These are phyloP conservation scores for Drosophila melanogaster DNA, from an alignment of 1,140 invertebrate genomes.

Conservation along the genomic window Release_6_plus_ISO1_MT NT_033777.3:6983001-6983500, in stretches of 20 bases:
- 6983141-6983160: slow-evolving; percentile 64
- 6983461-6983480: slow-evolving; percentile 1
- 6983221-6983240: slow-evolving; percentile 5
- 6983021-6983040: slow-evolving; percentile 11
- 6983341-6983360: slow-evolving; percentile 40
- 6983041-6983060: slow-evolving; percentile 11
- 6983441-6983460: slow-evolving; percentile 24
- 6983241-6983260: slow-evolving; percentile 3
- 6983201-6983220: slow-evolving; percentile 15
- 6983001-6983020: slow-evolving; percentile 37
- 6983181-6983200: slow-evolving; percentile 49
- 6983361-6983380: slow-evolving; percentile 51
- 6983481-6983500: slow-evolving; percentile 1
- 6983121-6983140: slow-evolving; percentile 78
- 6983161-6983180: slow-evolving; percentile 64
- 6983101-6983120: slow-evolving; percentile 64
- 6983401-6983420: slow-evolving; percentile 33
- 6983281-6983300: slow-evolving; percentile 57
- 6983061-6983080: slow-evolving; percentile 29
- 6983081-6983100: slow-evolving; percentile 25
- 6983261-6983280: slow-evolving; percentile 29
- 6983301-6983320: slow-evolving; percentile 41
- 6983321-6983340: slow-evolving; percentile 41
- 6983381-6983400: slow-evolving; percentile 38
- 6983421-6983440: slow-evolving; percentile 35